Percentiles rank a stretch among this genome's conserved stretches.
These are phyloP conservation scores for Drosophila trichaetosa DNA, from an alignment of 2,888 invertebrate species.

Conservation along the genomic window DNA sequence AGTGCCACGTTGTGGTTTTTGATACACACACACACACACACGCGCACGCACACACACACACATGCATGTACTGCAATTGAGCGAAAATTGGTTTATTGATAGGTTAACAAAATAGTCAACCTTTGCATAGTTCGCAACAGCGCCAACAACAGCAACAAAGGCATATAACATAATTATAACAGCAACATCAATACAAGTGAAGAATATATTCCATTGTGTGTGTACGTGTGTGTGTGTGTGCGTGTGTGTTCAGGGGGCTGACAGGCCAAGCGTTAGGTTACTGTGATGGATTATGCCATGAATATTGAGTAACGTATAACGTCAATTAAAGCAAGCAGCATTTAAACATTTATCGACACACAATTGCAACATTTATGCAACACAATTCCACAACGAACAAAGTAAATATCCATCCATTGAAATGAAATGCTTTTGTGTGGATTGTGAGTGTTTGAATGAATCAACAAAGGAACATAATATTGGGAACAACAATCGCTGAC, in stretches of 20 bases:
- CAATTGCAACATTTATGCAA: background rate
- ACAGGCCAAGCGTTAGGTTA: background rate
- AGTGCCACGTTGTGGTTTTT: slow-evolving; percentile 74
- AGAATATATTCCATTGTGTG: background rate
- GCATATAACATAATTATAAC: slow-evolving; percentile 31
- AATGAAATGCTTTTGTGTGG: background rate
- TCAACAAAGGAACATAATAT: background rate
- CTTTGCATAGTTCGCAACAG: slow-evolving; percentile 31
- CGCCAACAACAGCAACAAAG: slow-evolving; percentile 16
- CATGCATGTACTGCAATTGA: slow-evolving; percentile 51
- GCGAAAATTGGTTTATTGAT: slow-evolving; percentile 74
- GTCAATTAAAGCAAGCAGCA: slow-evolving; percentile 6
- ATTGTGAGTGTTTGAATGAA: background rate
- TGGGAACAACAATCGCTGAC: background rate
- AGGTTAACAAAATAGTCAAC: slow-evolving; percentile 39
- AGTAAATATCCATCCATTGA: background rate
- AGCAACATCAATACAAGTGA: slow-evolving; percentile 22
- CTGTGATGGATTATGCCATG: background rate
- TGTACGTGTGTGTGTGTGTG: background rate
- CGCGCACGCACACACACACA: background rate
- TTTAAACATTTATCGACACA: slow-evolving; percentile 27
- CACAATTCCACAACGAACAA: background rate
- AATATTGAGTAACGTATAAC: slow-evolving; percentile 9
- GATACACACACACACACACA: slow-evolving; percentile 30
- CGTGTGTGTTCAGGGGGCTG: background rate